Evolutionary conservation across 2,113 vertebrate species (phyloP).

Genomic region (Pseudonaja textilis): DNA sequence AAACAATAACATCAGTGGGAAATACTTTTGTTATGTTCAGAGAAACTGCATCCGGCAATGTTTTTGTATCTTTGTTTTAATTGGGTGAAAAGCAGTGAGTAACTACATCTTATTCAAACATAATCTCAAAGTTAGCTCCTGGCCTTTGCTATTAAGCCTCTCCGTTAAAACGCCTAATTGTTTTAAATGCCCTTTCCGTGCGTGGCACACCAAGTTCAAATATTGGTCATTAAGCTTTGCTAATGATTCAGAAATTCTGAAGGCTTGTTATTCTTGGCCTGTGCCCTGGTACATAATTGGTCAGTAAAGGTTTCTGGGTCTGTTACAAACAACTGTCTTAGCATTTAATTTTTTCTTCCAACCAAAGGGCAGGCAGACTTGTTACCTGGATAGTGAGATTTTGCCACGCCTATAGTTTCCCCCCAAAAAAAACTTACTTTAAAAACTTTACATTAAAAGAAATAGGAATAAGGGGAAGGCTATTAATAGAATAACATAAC

Average conservation of each 20-base stretch:
- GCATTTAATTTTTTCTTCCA: background rate
- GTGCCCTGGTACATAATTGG: constrained; percentile 39
- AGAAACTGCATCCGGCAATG: background rate
- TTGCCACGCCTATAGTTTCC: no score
- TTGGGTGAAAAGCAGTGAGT: background rate
- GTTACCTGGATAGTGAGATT: background rate
- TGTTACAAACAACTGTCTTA: background rate
- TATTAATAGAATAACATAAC: background rate
- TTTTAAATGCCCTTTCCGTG: constrained; percentile 42
- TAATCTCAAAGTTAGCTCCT: background rate
- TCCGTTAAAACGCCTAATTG: constrained; percentile 40
- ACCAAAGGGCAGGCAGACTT: background rate
- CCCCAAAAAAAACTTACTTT: background rate
- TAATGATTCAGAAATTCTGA: constrained; percentile 59
- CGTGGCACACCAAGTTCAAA: constrained; percentile 37
- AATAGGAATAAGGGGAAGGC: background rate
- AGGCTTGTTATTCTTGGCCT: constrained; percentile 50
- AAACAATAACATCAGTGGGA: background rate
- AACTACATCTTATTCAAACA: background rate
- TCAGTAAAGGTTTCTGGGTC: constrained; percentile 11
- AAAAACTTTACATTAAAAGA: background rate
- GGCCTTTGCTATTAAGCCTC: constrained; percentile 52
- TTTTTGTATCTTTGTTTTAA: background rate
- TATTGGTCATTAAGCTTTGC: constrained; percentile 48
- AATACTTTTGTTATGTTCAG: background rate